Evolutionary conservation across 1,140 invertebrate genomes (phyloP), one percentile per base, ranked within the genome.

Genomic region (Phenacoccus solenopsis): DNA sequence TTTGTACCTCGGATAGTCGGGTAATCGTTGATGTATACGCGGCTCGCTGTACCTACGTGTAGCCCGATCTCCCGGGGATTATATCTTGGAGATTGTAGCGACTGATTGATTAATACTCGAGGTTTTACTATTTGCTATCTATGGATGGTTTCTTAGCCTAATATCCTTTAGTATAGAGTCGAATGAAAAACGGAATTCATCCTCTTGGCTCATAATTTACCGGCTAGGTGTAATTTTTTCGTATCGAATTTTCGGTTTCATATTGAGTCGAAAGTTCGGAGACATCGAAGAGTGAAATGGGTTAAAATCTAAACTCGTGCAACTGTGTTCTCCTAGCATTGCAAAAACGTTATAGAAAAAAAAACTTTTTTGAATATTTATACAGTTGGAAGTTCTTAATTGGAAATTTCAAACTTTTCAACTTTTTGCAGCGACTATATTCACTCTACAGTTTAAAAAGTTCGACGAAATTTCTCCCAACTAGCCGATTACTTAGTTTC

Each of bases 1-100:
- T 64, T 64, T 64, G 59, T 64, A 64, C 59, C 12, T 20, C 25
- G 59, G 59, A 64, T 22, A n/a, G 4, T 27, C 22, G 25, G 59
- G 21, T 64, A 64, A 64, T 64, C 59, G 59, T 27, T 16, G 25
- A 27, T 64, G 59, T 64, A 49, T 49, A 49, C n/a, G 38, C 13
- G 20, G 38, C 38, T n/a, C n/a, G 20, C 38, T n/a, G 16, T 49
- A n/a, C 20, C 13, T 49, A 49, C 38, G 12, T 49, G n/a, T n/a
- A n/a, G n/a, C n/a, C 20, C 4, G 38, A 49, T 49, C 38, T 49
- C 38, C 38, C 38, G 38, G 38, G 38, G 38, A 49, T 49, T 49
- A 49, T 49, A 49, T 49, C 38, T 49, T 49, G 12, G 38, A 49
- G 38, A 49, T 49, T 49, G 20, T 49, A 49, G 3, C 38, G 38